These are phyloP conservation scores for Drosophila micromelanica DNA, from an alignment of 1,140 invertebrate species.

Conservation along the genomic window DNA sequence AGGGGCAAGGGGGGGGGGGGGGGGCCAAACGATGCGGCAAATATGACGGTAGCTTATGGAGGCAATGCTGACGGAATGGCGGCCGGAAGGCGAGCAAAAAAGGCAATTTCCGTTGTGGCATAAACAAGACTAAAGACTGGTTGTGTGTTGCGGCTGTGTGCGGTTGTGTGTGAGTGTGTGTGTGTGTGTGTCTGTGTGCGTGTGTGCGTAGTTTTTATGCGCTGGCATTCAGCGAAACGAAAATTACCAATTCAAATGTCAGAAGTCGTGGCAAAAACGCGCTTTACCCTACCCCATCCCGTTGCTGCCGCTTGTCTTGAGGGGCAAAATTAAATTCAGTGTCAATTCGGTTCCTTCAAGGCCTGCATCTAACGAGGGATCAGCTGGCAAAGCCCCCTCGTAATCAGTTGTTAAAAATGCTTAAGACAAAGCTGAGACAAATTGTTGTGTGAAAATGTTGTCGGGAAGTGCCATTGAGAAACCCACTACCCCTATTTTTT, in stretches of 20 bases:
- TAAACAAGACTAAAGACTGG: slow-evolving; percentile 43
- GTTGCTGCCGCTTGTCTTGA: slow-evolving; percentile 16
- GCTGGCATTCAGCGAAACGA: slow-evolving; percentile 49
- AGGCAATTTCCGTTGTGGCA: slow-evolving; percentile 75
- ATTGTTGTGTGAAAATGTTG: slow-evolving; percentile 37
- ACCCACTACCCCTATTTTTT: background rate
- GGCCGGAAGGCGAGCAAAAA: slow-evolving; percentile 71
- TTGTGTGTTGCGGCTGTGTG: background rate
- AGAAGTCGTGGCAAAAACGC: slow-evolving; percentile 51
- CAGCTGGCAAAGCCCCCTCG: slow-evolving; percentile 25
- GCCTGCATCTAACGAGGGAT: slow-evolving; percentile 57
- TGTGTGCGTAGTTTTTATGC: slow-evolving; percentile 54
- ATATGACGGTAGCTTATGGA: slow-evolving; percentile 38
- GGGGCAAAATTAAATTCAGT: slow-evolving; percentile 76
- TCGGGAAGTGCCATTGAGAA: slow-evolving; percentile 11
- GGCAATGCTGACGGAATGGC: slow-evolving; percentile 46
- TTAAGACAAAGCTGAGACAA: slow-evolving; percentile 33
- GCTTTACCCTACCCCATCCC: background rate
- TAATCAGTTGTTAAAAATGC: slow-evolving; percentile 46
- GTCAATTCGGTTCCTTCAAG: slow-evolving; percentile 62
- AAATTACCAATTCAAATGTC: slow-evolving; percentile 80
- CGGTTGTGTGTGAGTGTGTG: background rate
- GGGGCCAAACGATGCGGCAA: slow-evolving; percentile 58
- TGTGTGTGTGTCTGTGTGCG: slow-evolving; percentile 7
- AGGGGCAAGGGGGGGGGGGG: background rate